Percentiles rank a stretch among this genome's conserved stretches.
phyloP scores from a whole-genome alignment of 1,140 invertebrate genomes.

The Heliothis virescens region DNA sequence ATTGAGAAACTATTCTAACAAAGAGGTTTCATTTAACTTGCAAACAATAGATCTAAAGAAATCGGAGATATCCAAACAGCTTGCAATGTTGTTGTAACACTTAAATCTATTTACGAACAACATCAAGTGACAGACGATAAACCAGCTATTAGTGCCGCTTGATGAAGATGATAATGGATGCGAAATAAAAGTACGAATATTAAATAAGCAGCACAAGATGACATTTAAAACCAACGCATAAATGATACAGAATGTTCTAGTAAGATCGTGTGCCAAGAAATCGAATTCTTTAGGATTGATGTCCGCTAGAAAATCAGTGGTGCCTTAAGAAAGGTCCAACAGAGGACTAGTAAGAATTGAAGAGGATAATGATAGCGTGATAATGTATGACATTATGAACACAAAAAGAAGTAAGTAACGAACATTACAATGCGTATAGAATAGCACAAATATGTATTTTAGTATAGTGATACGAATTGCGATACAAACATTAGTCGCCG shows the following conservation, averaged over 20 bases:
- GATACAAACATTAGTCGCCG: too few relatives aligned
- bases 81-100: slow-evolving; percentile 8
- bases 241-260: not conserved
- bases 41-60: slow-evolving; percentile 19
- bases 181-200: not conserved
- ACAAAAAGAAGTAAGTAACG: too few relatives aligned
- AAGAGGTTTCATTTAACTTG: not conserved
- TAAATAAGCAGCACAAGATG: not conserved
- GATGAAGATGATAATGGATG: slow-evolving; percentile 1
- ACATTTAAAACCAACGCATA: not conserved
- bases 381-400: too few relatives aligned
- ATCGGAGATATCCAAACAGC: not conserved
- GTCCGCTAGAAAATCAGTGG: not conserved
- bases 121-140: not conserved
- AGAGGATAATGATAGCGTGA: too few relatives aligned
- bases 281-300: not conserved
- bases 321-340: too few relatives aligned
- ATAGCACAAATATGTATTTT: too few relatives aligned
- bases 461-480: too few relatives aligned
- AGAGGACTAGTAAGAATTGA: too few relatives aligned
- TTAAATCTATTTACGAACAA: not conserved
- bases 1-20: not conserved
- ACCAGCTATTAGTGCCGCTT: not conserved
- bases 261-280: not conserved
- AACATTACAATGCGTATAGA: too few relatives aligned